Evolutionary conservation across 2,113 vertebrate genomes (phyloP).

Genomic region (Neogobius melanostomus): DNA sequence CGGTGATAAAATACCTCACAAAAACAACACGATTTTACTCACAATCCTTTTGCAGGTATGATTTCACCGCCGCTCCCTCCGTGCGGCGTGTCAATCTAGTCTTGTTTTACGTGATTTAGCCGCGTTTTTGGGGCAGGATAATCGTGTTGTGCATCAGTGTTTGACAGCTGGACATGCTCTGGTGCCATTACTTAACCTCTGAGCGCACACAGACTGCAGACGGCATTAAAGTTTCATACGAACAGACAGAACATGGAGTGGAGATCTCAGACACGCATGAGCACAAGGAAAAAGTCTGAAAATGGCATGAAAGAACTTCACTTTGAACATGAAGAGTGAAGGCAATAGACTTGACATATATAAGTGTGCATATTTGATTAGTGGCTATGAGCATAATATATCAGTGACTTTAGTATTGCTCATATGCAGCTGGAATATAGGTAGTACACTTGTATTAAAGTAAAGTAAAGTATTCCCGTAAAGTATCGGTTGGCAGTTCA

Average conservation of each 20-base stretch:
- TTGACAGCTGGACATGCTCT: constrained; percentile 2
- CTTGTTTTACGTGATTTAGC: constrained; percentile 22
- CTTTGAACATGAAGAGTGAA: not conserved
- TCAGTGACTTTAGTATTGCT: not conserved
- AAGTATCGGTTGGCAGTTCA: too few species aligned
- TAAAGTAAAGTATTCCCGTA: too few species aligned
- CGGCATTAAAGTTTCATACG: constrained; percentile 50
- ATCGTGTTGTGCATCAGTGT: constrained; percentile 8
- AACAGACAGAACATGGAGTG: constrained; percentile 4
- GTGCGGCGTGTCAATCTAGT: not conserved
- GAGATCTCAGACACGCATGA: constrained; percentile 21
- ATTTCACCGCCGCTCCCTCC: not conserved
- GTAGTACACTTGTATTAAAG: too few species aligned
- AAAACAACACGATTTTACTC: not conserved
- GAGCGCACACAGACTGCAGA: constrained; percentile 1
- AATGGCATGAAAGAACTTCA: not conserved
- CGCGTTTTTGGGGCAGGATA: constrained; percentile 6
- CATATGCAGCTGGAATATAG: not conserved
- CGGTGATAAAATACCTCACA: constrained; percentile 29
- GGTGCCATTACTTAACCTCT: constrained; percentile 21
- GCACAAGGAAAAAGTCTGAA: not conserved
- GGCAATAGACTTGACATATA: not conserved
- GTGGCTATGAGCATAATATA: not conserved
- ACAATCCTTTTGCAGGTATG: not conserved
- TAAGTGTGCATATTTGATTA: not conserved